Percentiles rank a stretch among this genome's conserved stretches.
These are phyloP conservation scores for Girardinichthys multiradiatus DNA, from an alignment of 2,113 vertebrate genomes.

Conservation along the genomic window DNA sequence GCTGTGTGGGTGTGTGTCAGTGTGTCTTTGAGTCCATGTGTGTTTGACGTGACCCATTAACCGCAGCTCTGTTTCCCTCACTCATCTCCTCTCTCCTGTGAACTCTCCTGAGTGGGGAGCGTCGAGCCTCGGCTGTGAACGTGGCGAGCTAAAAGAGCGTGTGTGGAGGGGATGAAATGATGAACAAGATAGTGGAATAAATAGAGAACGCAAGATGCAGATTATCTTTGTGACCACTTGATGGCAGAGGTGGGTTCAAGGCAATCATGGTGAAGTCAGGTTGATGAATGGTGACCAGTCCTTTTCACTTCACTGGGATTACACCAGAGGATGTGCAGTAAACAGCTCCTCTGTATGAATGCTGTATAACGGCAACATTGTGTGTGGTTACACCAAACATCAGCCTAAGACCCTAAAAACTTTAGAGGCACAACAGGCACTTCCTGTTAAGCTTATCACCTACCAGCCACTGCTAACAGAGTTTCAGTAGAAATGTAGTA, in stretches of 20 bases:
- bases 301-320: constrained; percentile 16
- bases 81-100: constrained; percentile 73
- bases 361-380: constrained; percentile 11
- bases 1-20: constrained; percentile 24
- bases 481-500: not conserved
- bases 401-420: not conserved
- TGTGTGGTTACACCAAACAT: constrained; percentile 1
- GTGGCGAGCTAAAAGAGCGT: constrained; percentile 67
- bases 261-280: constrained; percentile 14
- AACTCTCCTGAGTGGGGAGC: constrained; percentile 70
- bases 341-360: constrained; percentile 38
- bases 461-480: not conserved
- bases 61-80: constrained; percentile 65
- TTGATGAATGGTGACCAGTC: constrained; percentile 30
- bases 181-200: constrained; percentile 31
- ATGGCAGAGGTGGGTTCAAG: constrained; percentile 55
- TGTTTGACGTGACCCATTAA: constrained; percentile 75
- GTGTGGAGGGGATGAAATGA: constrained; percentile 4
- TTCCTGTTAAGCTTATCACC: not conserved
- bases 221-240: constrained; percentile 58
- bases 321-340: constrained; percentile 17
- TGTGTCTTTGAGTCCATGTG: constrained; percentile 21
- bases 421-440: not conserved
- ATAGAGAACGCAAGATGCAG: constrained; percentile 18
- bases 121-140: constrained; percentile 71